Evolutionary conservation across 2,888 invertebrate species (phyloP).

Genomic region (Brassicogethes aeneus): DNA sequence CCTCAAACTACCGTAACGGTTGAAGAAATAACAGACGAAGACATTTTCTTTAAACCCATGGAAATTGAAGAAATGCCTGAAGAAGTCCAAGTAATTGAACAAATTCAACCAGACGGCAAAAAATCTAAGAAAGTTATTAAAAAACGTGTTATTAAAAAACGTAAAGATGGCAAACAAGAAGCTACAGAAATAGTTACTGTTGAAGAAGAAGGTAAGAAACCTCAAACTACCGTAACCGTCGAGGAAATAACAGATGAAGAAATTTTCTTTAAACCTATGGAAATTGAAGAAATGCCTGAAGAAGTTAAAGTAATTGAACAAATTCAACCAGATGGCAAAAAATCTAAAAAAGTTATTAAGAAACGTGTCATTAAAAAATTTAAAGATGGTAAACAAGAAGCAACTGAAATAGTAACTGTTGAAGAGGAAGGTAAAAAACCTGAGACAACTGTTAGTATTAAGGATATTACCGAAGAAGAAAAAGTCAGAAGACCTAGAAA

Average conservation of each 20-base stretch:
- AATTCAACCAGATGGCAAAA: constrained; percentile 20
- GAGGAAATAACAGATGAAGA: constrained; percentile 21
- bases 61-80: constrained; percentile 27
- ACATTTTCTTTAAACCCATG: constrained; percentile 4
- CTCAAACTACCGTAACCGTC: constrained; percentile 34
- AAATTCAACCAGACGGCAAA: constrained; percentile 29
- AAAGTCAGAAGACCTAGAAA: constrained; percentile 32
- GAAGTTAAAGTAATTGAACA: constrained; percentile 26
- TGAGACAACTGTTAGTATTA: constrained; percentile 18
- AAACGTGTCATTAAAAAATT: constrained; percentile 38
- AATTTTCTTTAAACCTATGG: constrained; percentile 17
- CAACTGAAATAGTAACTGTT: constrained; percentile 21
- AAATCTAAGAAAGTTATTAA: constrained; percentile 26
- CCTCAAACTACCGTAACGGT: constrained; percentile 29
- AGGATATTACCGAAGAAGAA: constrained; percentile 29
- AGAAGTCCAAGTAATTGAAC: constrained; percentile 21
- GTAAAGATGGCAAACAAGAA: constrained; percentile 23
- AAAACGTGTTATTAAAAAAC: constrained; percentile 25
- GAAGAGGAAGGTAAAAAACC: constrained; percentile 39
- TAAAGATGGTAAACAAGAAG: constrained; percentile 36
- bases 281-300: constrained; percentile 28
- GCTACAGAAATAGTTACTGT: constrained; percentile 37
- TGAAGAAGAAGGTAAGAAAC: constrained; percentile 36
- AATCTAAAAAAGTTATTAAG: constrained; percentile 28
- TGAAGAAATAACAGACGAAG: constrained; percentile 19